Conservation (phyloP, 2,113 vertebrate species). For the Pholis gunnellus region DNA sequence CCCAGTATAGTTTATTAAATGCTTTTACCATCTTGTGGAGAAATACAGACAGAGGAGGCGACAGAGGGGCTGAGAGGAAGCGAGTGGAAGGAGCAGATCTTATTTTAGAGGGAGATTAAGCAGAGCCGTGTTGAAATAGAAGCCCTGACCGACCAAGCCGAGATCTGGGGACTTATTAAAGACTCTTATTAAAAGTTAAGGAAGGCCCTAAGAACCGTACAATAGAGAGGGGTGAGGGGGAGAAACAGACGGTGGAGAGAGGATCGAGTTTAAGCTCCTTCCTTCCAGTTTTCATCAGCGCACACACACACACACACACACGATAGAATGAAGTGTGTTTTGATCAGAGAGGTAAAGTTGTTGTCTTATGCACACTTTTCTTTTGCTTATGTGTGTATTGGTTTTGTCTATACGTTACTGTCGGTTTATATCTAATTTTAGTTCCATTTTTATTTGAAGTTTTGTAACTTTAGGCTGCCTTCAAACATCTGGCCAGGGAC, state of each 20-base stretch:
- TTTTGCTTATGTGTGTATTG: too few species aligned
- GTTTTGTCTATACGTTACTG: too few species aligned
- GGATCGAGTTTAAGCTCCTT: slow-evolving; percentile 60
- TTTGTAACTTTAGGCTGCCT: too few species aligned
- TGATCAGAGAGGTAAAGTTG: too few species aligned
- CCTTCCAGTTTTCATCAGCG: slow-evolving; percentile 10
- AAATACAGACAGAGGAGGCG: slow-evolving; percentile 37
- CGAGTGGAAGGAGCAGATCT: slow-evolving; percentile 51
- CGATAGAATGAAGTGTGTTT: too few species aligned
- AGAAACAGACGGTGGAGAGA: slow-evolving; percentile 20
- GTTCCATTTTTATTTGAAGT: too few species aligned
- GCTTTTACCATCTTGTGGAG: slow-evolving; percentile 43
- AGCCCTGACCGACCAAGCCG: slow-evolving; percentile 70
- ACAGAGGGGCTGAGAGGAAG: slow-evolving; percentile 1
- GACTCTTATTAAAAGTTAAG: slow-evolving; percentile 82
- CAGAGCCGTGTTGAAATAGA: slow-evolving; percentile 70
- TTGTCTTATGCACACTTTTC: too few species aligned
- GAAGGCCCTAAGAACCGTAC: slow-evolving; percentile 75
- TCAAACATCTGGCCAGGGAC: too few species aligned
- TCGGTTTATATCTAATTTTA: too few species aligned
- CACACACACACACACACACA: background rate
- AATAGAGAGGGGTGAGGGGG: slow-evolving; percentile 56
- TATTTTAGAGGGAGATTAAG: slow-evolving; percentile 76
- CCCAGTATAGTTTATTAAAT: slow-evolving; percentile 53
- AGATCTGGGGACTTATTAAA: slow-evolving; percentile 83